Percentiles rank a stretch among this genome's conserved stretches.
These are phyloP conservation scores for Diplazon laetatorius DNA, from an alignment of 2,888 invertebrate genomes.

Conservation along the genomic window DNA sequence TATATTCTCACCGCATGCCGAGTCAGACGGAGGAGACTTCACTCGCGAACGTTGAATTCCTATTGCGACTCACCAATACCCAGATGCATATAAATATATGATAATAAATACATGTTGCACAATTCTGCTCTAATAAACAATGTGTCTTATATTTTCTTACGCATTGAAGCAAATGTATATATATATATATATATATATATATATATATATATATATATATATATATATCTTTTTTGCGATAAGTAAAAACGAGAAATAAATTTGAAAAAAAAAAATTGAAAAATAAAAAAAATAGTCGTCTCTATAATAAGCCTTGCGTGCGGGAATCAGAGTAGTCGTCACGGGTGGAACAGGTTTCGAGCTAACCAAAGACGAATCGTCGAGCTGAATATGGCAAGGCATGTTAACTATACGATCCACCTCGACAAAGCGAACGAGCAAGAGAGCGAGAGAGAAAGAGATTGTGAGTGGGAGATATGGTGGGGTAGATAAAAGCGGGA, in stretches of 20 bases:
- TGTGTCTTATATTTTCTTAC: constrained; percentile 21
- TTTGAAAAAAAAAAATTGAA: neutral
- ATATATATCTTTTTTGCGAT: neutral
- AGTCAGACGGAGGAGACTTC: neutral
- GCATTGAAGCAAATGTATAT: neutral
- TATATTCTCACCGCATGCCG: constrained; percentile 52
- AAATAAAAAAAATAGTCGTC: constrained; percentile 14
- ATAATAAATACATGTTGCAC: neutral
- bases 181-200: neutral
- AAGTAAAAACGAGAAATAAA: neutral
- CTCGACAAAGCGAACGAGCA: constrained; percentile 30
- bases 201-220: neutral
- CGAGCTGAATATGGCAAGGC: constrained; percentile 52
- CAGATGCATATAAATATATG: neutral
- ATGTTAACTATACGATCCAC: constrained; percentile 44
- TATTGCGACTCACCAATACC: constrained; percentile 12
- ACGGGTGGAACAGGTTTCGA: constrained; percentile 45
- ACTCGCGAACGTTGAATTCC: constrained; percentile 27
- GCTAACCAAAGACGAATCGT: constrained; percentile 55
- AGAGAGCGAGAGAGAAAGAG: constrained; percentile 9
- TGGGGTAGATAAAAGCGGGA: constrained; percentile 20
- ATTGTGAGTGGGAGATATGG: constrained; percentile 23
- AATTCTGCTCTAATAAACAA: constrained; percentile 7
- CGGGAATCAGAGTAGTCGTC: constrained; percentile 31
- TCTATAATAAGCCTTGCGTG: constrained; percentile 28